Base-by-base conservation (phyloP, 2,113 vertebrate genomes). In the Pangasianodon gigas region DNA sequence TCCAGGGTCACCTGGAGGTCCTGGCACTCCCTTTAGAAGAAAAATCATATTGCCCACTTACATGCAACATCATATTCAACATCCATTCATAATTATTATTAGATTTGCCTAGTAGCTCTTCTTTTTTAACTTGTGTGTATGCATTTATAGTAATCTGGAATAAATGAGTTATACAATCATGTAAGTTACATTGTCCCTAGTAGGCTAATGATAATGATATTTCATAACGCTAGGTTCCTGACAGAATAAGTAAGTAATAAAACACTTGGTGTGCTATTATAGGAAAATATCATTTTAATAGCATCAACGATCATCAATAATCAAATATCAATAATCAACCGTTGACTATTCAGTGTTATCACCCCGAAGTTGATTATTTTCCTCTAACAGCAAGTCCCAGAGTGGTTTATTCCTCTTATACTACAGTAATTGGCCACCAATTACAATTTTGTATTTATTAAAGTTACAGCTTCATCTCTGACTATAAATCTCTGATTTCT, bases 21-120 rank as follows among this genome's bases (percentile, higher is more conserved):
- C 97, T 0, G 91, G 89, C 1, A 81, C 13, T 88, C 96, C 97
- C 97, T 97, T 75, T 32, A 86, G n/a, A 81, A 89, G 4, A 86
- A 26, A 16, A 69, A 32, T 11, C 16, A 24, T 0, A 32, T 41
- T 58, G 13, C 52, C 46, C 11, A 52, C 13, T 51, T 80, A 77
- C 41, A 77, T 9, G 41, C 74, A 75, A 44, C 16, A 74, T 74
- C 37, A 74, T 6, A 41, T 74, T 74, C 1, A 37, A 41, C 41
- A 77, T 46, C 74, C 41, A 24, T 44, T 44, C 4, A 52, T 52
- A 9, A 48, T 21, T 24, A 77, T 48, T 48, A 4, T 79, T 51
- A n/a, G 65, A 11, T n/a, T 67, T 67, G 65, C 26, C 29, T 67
- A n/a, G 65, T 67, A 29, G 9, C 9, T 9, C 65, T 67, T n/a